Percentiles rank a stretch among this genome's conserved stretches.
phyloP scores from a whole-genome alignment of 2,888 invertebrate species.

The Troides aeacus region DNA sequence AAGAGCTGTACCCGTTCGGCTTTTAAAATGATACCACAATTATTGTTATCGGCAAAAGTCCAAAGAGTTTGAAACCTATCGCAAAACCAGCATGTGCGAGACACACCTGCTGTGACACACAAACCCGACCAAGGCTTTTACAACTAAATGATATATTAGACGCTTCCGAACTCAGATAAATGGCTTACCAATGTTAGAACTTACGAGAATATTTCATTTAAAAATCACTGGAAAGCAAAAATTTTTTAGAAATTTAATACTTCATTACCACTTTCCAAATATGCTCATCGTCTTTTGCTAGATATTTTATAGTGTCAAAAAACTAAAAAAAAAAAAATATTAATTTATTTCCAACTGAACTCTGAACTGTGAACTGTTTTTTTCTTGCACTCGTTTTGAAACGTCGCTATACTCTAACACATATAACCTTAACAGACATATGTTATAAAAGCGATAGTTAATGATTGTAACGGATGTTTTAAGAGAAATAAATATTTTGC shows the following conservation, averaged over 20 bases:
- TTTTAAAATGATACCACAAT: slow-evolving; percentile 16
- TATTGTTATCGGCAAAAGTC: slow-evolving; percentile 49
- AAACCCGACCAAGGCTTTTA: slow-evolving; percentile 16
- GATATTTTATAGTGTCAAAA: slow-evolving; percentile 27
- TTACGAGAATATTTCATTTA: background rate
- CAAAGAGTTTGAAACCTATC: slow-evolving; percentile 37
- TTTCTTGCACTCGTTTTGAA: slow-evolving; percentile 34
- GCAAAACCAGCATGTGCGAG: slow-evolving; percentile 40
- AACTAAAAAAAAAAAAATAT: slow-evolving; percentile 29
- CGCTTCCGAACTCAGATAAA: background rate
- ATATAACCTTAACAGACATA: background rate
- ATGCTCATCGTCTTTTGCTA: background rate
- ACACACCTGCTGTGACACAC: slow-evolving; percentile 40
- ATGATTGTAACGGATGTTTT: background rate
- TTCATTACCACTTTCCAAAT: background rate
- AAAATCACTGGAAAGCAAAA: background rate
- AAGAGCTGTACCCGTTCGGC: background rate
- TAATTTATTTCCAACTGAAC: slow-evolving; percentile 30
- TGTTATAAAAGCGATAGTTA: slow-evolving; percentile 13
- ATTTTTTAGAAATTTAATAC: background rate
- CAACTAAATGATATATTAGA: slow-evolving; percentile 7
- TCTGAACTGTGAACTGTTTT: slow-evolving; percentile 35
- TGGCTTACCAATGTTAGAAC: background rate
- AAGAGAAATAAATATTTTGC: no score
- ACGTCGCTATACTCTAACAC: slow-evolving; percentile 32